Percentiles rank a stretch among this genome's conserved stretches.
phyloP scores from a whole-genome alignment of 2,113 vertebrate species.

The Neolamprologus caudopunctatus region DNA sequence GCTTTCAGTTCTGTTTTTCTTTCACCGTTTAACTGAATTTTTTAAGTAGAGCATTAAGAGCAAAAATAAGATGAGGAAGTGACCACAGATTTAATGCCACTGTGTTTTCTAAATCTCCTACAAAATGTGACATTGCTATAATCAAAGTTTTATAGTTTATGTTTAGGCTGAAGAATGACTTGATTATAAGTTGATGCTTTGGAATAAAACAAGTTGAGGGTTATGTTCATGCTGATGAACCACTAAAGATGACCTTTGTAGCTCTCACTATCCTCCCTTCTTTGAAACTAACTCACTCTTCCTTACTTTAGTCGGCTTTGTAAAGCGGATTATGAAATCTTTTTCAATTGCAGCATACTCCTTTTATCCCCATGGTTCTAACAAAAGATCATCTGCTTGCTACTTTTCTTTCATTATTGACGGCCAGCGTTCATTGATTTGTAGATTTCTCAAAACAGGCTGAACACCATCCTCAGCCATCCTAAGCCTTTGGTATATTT shows the following conservation, averaged over 20 bases:
- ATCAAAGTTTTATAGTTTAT: neutral
- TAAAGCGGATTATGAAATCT: neutral
- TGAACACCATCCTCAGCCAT: neutral
- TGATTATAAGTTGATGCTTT: neutral
- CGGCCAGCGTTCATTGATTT: accelerated
- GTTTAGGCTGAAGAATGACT: neutral
- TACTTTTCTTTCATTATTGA: neutral
- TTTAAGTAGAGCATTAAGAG: neutral
- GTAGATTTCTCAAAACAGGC: neutral
- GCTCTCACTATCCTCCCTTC: neutral
- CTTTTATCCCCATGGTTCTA: neutral
- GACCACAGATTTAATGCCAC: neutral
- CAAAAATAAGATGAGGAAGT: neutral
- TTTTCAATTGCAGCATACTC: neutral
- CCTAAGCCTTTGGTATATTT: neutral
- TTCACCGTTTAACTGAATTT: neutral
- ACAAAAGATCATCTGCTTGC: neutral
- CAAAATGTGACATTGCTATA: neutral
- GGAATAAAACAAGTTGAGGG: neutral
- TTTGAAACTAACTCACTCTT: neutral
- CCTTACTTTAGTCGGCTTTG: neutral
- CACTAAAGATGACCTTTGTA: neutral
- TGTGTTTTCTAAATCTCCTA: neutral
- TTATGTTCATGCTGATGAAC: neutral
- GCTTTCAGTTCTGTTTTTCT: constrained; percentile 35